phyloP scores from a whole-genome alignment of 2,797 vertebrate species.

The Melanotaenia nigrans region DNA sequence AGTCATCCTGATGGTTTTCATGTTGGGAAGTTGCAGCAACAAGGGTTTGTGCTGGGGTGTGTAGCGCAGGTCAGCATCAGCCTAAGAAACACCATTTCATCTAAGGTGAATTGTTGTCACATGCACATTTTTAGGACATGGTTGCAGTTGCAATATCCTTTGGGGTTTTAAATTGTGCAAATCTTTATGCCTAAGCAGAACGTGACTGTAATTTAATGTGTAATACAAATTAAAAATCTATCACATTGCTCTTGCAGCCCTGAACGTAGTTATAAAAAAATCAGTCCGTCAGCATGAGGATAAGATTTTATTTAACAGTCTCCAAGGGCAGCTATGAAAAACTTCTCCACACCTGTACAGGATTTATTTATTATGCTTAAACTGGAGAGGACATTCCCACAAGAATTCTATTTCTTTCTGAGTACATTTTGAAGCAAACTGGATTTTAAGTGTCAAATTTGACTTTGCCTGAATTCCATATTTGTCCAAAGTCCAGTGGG shows the following conservation, averaged over 20 bases:
- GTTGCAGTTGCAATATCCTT: background rate
- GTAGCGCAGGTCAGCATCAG: conserved; percentile 92
- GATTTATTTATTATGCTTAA: conserved; percentile 11
- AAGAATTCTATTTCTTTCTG: background rate
- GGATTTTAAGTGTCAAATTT: background rate
- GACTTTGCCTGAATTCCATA: conserved; percentile 85
- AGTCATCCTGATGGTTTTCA: conserved; percentile 89
- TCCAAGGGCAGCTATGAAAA: background rate
- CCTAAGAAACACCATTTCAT: conserved; percentile 70
- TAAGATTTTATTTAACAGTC: conserved; percentile 15
- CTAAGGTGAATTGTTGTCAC: background rate
- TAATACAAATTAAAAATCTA: background rate
- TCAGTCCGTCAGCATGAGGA: background rate
- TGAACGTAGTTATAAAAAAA: conserved; percentile 9
- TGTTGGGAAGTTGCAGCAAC: conserved; percentile 91
- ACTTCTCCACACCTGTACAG: background rate
- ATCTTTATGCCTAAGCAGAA: background rate
- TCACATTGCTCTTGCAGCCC: background rate
- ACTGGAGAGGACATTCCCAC: background rate
- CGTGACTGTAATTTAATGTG: background rate
- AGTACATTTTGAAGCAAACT: background rate
- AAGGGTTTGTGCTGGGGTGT: conserved; percentile 94
- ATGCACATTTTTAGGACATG: rapidly evolving
- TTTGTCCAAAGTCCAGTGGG: conserved; percentile 98
- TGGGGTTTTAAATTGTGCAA: background rate